phyloP scores from a whole-genome alignment of 2,888 invertebrate genomes.

The Eilema caniola region DNA sequence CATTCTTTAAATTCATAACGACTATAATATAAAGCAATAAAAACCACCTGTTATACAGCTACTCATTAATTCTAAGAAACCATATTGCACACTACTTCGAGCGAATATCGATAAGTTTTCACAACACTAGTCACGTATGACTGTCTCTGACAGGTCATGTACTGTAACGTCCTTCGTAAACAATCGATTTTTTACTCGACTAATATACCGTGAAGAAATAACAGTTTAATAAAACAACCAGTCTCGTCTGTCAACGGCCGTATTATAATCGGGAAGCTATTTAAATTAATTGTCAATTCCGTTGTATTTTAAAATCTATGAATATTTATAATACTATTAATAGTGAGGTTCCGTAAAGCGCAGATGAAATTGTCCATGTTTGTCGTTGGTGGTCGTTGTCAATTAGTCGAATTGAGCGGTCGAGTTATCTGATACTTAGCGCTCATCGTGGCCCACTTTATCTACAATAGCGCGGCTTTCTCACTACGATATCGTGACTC shows the following conservation, averaged over 20 bases:
- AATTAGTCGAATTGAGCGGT: slow-evolving; percentile 63
- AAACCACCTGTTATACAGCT: slow-evolving; percentile 55
- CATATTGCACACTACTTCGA: slow-evolving; percentile 52
- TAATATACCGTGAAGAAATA: slow-evolving; percentile 22
- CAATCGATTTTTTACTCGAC: slow-evolving; percentile 33
- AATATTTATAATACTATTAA: slow-evolving; percentile 43
- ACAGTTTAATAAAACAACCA: slow-evolving; percentile 21
- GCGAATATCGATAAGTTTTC: slow-evolving; percentile 60
- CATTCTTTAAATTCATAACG: slow-evolving; percentile 37
- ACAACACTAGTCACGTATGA: slow-evolving; percentile 61
- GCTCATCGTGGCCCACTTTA: slow-evolving; percentile 68
- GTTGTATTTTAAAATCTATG: slow-evolving; percentile 44
- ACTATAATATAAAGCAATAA: slow-evolving; percentile 53
- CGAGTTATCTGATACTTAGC: slow-evolving; percentile 58
- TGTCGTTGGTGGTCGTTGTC: slow-evolving; percentile 45
- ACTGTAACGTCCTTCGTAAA: slow-evolving; percentile 41
- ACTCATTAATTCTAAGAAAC: slow-evolving; percentile 57
- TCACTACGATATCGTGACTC: slow-evolving; percentile 67
- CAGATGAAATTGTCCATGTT: slow-evolving; percentile 32
- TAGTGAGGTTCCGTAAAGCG: slow-evolving; percentile 17
- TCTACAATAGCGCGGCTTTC: slow-evolving; percentile 62
- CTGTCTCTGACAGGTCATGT: slow-evolving; percentile 52
- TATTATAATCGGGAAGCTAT: slow-evolving; percentile 36
- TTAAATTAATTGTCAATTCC: slow-evolving; percentile 43
- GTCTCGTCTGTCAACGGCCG: slow-evolving; percentile 30